Evolutionary conservation across 64 coral and sea anemone species (phyloP).

Genomic region (Dendronephthya gigantea): DNA sequence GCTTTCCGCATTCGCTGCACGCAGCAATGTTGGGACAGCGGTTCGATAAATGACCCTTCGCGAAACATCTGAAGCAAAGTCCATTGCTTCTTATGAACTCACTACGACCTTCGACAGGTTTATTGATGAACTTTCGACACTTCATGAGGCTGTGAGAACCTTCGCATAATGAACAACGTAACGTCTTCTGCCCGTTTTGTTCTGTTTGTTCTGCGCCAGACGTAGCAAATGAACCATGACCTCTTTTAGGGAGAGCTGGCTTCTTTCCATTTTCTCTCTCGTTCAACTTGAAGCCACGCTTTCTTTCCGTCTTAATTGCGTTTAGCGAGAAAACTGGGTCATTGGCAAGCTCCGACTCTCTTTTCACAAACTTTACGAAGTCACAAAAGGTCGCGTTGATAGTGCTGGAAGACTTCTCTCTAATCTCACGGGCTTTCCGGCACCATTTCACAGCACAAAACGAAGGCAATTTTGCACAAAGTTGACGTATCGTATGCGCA

Average conservation of each 20-base stretch:
- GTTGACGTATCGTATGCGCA: neutral
- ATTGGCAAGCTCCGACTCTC: slow-evolving; percentile 49
- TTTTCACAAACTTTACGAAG: slow-evolving; percentile 14
- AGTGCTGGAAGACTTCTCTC: neutral
- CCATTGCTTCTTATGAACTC: neutral
- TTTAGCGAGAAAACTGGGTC: slow-evolving; percentile 53
- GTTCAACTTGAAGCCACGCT: neutral
- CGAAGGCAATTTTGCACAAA: slow-evolving; percentile 10
- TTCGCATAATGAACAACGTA: neutral
- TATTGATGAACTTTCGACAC: neutral
- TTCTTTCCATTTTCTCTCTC: neutral
- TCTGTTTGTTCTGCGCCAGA: neutral
- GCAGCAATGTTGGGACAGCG: neutral
- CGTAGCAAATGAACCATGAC: neutral
- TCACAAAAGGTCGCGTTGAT: neutral
- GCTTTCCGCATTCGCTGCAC: slow-evolving; percentile 29
- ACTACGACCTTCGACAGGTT: neutral
- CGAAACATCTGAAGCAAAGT: slow-evolving; percentile 41
- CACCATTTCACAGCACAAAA: slow-evolving; percentile 31
- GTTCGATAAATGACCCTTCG: slow-evolving; percentile 17
- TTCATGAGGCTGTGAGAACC: neutral
- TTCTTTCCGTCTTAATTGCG: slow-evolving; percentile 9
- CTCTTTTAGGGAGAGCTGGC: neutral
- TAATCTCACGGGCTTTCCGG: neutral
- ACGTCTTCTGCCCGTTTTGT: neutral